A percentile compares a stretch with the other conserved stretches of the same genome.
phyloP scores from a whole-genome alignment of 2,113 vertebrate species.

The Eupsittula cactorum region DNA sequence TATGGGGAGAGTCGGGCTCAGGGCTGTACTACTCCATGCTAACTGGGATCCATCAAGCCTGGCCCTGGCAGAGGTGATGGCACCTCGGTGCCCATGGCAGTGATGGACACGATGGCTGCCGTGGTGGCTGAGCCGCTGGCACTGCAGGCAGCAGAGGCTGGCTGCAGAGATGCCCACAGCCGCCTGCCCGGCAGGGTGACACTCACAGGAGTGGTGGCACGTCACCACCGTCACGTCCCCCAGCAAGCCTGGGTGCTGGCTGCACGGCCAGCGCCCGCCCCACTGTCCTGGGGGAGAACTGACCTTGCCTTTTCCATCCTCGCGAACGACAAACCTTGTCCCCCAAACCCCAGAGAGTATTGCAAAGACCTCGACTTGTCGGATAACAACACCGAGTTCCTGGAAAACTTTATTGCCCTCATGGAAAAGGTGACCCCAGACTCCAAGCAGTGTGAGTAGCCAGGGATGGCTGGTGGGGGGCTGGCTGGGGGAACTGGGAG shows the following conservation, averaged over 20 bases:
- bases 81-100: neutral
- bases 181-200: fast-evolving
- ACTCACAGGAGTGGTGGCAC: neutral
- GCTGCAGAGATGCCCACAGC: neutral
- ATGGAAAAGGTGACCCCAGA: slow-evolving; percentile 99
- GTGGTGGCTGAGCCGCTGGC: neutral
- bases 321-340: slow-evolving; percentile 53
- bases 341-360: slow-evolving; percentile 89
- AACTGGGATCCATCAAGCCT: neutral
- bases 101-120: neutral
- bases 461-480: neutral
- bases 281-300: neutral
- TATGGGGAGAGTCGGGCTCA: neutral
- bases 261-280: fast-evolving
- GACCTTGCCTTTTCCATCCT: slow-evolving; percentile 68
- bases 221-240: neutral
- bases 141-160: neutral
- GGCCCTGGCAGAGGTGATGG: neutral
- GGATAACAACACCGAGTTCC: slow-evolving; percentile 98
- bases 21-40: neutral
- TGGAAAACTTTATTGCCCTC: slow-evolving; percentile 97
- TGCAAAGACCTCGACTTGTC: slow-evolving; percentile 98
- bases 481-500: fast-evolving
- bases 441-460: slow-evolving; percentile 95
- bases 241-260: neutral